Percentiles rank a stretch among this genome's conserved stretches.
phyloP scores from a whole-genome alignment of 2,888 invertebrate genomes.

The Tortricodes alternella region DNA sequence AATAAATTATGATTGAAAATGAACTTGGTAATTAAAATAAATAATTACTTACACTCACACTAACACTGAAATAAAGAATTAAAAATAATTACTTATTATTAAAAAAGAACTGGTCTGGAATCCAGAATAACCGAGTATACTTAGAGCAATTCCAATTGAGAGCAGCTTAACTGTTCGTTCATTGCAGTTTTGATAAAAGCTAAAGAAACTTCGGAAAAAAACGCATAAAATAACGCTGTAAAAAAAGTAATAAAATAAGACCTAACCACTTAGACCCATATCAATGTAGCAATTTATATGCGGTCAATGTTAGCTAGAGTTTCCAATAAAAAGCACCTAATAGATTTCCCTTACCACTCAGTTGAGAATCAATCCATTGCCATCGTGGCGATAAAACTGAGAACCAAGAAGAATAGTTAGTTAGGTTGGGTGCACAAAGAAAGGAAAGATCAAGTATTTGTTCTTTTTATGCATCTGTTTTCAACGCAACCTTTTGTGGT shows the following conservation, averaged over 20 bases:
- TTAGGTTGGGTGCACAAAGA: slow-evolving; percentile 3
- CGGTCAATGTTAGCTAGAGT: slow-evolving; percentile 20
- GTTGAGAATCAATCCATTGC: slow-evolving; percentile 51
- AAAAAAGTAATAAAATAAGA: slow-evolving; percentile 14
- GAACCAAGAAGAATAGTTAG: slow-evolving; percentile 10
- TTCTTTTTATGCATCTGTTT: too few relatives aligned
- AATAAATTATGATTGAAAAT: too few relatives aligned
- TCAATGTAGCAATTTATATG: slow-evolving; percentile 31
- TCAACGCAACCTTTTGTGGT: too few relatives aligned
- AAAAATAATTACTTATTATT: too few relatives aligned
- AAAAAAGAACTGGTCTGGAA: too few relatives aligned
- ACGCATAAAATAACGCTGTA: neutral
- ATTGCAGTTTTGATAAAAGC: neutral
- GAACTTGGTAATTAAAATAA: too few relatives aligned
- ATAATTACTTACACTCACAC: too few relatives aligned
- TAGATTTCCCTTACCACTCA: slow-evolving; percentile 41
- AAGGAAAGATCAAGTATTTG: too few relatives aligned
- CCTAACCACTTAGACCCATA: slow-evolving; percentile 11
- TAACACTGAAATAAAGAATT: too few relatives aligned
- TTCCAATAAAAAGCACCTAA: slow-evolving; percentile 42
- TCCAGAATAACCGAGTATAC: too few relatives aligned
- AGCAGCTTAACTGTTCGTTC: slow-evolving; percentile 24
- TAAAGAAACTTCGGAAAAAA: neutral
- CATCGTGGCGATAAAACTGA: slow-evolving; percentile 42
- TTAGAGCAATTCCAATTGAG: too few relatives aligned